Conservation (phyloP, 2,113 vertebrate species). For the Pelusios castaneus region DNA sequence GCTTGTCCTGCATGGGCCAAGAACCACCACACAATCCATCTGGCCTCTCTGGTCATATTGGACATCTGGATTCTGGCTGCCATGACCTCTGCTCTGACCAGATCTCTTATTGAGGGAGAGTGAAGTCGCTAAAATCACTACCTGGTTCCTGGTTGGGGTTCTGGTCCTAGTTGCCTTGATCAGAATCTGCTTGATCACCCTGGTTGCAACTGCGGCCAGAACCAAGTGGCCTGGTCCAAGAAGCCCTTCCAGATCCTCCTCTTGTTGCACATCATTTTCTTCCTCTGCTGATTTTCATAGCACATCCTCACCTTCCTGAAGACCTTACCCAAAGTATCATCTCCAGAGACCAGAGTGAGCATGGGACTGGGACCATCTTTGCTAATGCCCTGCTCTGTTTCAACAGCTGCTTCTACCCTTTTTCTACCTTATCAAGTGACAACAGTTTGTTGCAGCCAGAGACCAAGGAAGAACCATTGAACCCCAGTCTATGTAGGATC, state of each 20-base stretch:
- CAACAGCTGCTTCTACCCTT: neutral
- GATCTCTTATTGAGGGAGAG: neutral
- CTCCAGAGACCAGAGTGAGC: neutral
- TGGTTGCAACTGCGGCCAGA: neutral
- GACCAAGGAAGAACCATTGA: neutral
- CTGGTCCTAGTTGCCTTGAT: neutral
- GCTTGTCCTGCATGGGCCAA: slow-evolving; percentile 74
- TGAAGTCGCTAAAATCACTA: neutral
- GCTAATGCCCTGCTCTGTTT: neutral
- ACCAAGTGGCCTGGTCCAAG: neutral
- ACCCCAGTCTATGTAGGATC: neutral
- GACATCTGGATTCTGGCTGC: slow-evolving; percentile 68
- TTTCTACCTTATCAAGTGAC: neutral
- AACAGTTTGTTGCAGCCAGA: neutral
- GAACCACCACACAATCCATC: slow-evolving; percentile 59
- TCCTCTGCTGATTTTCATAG: slow-evolving; percentile 38
- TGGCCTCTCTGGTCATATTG: slow-evolving; percentile 42
- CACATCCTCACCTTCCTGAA: slow-evolving; percentile 2
- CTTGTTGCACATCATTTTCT: neutral
- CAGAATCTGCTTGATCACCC: neutral
- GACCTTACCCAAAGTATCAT: neutral
- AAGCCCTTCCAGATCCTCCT: neutral
- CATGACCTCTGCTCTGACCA: neutral
- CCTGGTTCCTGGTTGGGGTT: neutral
- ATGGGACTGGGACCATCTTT: neutral